Base-by-base conservation (phyloP, 2,888 invertebrate species). In the Phengaris arion region DNA sequence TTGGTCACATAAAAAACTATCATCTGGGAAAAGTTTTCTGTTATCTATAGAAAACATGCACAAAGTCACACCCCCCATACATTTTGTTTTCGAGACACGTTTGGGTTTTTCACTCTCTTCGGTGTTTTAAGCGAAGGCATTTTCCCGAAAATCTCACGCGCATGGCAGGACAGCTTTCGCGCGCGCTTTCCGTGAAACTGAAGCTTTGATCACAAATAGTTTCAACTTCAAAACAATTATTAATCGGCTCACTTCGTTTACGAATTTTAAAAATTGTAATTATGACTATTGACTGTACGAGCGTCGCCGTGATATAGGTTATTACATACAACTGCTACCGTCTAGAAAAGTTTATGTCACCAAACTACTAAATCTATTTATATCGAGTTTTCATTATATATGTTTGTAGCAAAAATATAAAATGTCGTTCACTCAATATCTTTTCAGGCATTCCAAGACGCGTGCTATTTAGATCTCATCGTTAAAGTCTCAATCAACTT, bases 101-200 rank as follows among this genome's bases (percentile, higher is more conserved):
- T 72, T 12, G 72, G 48, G 80, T 84, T 87, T 64, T 76, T 75
- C 8, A 52, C 74, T 76, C 76, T 76, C 73, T 78, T 81, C 77
- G 77, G 76, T 77, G 76, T 82, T 82, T 79, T 81, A 78, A 76
- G 77, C 68, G 80, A 81, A 81, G 81, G 78, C 83, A 83, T 83
- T 68, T 80, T 78, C 77, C 81, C 78, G 76, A 79, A 76, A 74
- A 81, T 54, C 80, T 78, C 79, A 77, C 68, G 86, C 84, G 81
- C 85, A 85, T 84, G 83, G 85, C 75, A 77, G 75, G 79, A 78
- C 86, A 84, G 84, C 81, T 83, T 81, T 79, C 84, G 83, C 81
- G 79, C 83, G 84, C 84, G 84, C 83, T 85, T 81, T 81, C 83
- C 83, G 85, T 81, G 83, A 84, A 84, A 85, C 90, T 89, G 84